phyloP scores from a whole-genome alignment of 2,888 invertebrate genomes.

The Orthosia gracilis region DNA sequence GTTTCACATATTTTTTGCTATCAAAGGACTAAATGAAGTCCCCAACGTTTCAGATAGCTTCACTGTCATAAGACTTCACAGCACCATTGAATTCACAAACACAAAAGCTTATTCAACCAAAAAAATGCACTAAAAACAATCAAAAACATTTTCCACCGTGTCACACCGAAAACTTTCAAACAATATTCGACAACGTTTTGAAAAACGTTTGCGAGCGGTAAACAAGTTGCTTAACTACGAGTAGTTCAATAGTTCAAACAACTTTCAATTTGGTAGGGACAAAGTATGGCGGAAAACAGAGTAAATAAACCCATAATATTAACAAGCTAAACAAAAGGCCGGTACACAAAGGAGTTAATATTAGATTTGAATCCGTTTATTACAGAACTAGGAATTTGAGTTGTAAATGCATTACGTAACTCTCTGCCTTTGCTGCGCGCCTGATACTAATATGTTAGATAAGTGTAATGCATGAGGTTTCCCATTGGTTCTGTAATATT shows the following conservation, averaged over 20 bases:
- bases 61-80: background rate
- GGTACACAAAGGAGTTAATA: conserved; percentile 44
- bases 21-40: background rate
- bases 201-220: conserved; percentile 42
- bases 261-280: conserved; percentile 59
- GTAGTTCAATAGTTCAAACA: conserved; percentile 54
- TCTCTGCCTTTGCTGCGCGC: background rate
- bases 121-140: conserved; percentile 19
- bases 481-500: background rate
- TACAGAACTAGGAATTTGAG: conserved; percentile 17
- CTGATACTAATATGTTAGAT: background rate
- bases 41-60: background rate
- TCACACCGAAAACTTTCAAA: conserved; percentile 3
- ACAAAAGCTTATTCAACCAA: conserved; percentile 2
- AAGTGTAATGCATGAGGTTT: background rate
- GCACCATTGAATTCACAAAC: background rate
- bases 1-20: background rate
- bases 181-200: conserved; percentile 27
- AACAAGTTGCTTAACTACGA: conserved; percentile 43
- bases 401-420: conserved; percentile 34
- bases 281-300: conserved; percentile 32
- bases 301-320: conserved; percentile 41
- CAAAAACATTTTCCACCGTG: conserved; percentile 5
- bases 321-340: conserved; percentile 40
- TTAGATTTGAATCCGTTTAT: conserved; percentile 43